Conservation (phyloP, 2,113 vertebrate species). For the Lanius collurio region DNA sequence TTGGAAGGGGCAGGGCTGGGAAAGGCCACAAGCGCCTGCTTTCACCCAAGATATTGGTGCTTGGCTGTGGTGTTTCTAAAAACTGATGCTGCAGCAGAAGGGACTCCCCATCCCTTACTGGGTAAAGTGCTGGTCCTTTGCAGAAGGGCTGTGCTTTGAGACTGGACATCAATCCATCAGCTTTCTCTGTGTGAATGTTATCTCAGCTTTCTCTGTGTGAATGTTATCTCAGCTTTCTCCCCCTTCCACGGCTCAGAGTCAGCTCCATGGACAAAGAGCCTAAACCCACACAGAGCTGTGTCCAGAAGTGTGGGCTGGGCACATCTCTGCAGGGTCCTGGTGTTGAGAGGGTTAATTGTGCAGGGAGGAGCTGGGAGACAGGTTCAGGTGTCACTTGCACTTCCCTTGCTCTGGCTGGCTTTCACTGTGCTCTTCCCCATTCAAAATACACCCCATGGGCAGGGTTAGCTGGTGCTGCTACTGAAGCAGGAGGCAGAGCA, state of each 20-base stretch:
- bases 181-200: background rate
- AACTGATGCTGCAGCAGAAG: background rate
- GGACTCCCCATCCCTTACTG: background rate
- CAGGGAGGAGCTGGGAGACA: background rate
- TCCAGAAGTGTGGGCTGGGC: background rate
- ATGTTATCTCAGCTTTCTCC: background rate
- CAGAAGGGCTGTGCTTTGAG: background rate
- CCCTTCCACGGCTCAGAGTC: background rate
- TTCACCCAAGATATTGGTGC: background rate
- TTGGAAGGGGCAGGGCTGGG: background rate
- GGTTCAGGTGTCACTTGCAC: background rate
- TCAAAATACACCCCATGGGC: background rate
- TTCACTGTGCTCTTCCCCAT: accelerated
- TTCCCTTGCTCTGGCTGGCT: background rate
- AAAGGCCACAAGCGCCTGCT: background rate
- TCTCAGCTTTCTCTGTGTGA: background rate
- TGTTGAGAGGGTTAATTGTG: background rate
- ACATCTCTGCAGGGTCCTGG: background rate
- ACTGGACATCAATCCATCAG: background rate
- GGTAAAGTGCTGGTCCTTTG: background rate
- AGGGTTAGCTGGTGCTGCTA: background rate
- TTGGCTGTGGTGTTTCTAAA: background rate
- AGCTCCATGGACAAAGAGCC: background rate
- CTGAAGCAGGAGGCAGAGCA: background rate
- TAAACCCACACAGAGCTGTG: accelerated